Evolutionary conservation across 2,888 invertebrate genomes (phyloP).

Genomic region (Perithous albicinctus): DNA sequence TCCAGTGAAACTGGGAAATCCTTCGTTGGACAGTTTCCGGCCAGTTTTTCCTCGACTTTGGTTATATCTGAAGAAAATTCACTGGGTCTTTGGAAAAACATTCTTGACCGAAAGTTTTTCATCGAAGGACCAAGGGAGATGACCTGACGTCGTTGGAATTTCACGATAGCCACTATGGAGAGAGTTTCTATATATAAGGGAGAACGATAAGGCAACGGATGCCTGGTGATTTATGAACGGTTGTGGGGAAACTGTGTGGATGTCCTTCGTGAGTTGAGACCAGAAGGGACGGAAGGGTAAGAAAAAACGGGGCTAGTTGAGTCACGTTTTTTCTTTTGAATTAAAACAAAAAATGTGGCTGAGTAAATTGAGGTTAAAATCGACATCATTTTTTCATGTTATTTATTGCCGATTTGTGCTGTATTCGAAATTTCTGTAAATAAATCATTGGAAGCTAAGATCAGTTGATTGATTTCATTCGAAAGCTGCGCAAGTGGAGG

Average conservation of each 20-base stretch:
- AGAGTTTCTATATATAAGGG: constrained; percentile 38
- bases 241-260: constrained; percentile 43
- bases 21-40: constrained; percentile 40
- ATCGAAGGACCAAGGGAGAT: constrained; percentile 16
- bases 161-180: constrained; percentile 14
- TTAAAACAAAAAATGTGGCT: too few relatives aligned
- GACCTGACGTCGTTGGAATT: constrained; percentile 37
- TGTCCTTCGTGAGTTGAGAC: constrained; percentile 14
- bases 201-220: constrained; percentile 56
- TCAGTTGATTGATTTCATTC: too few relatives aligned
- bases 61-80: constrained; percentile 20
- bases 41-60: constrained; percentile 21
- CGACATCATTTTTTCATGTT: too few relatives aligned
- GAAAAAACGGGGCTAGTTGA: too few relatives aligned
- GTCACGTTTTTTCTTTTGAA: too few relatives aligned
- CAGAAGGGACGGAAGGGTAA: constrained; percentile 16
- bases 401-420: too few relatives aligned
- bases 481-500: too few relatives aligned
- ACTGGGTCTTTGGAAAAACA: constrained; percentile 29
- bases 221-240: constrained; percentile 60
- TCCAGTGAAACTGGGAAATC: constrained; percentile 49
- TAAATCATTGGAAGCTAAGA: too few relatives aligned
- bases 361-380: too few relatives aligned
- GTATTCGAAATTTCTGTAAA: too few relatives aligned
- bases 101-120: constrained; percentile 51